Evolutionary conservation across 2,113 vertebrate species (phyloP).

Genomic region (Brachyhypopomus occidentalis): DNA sequence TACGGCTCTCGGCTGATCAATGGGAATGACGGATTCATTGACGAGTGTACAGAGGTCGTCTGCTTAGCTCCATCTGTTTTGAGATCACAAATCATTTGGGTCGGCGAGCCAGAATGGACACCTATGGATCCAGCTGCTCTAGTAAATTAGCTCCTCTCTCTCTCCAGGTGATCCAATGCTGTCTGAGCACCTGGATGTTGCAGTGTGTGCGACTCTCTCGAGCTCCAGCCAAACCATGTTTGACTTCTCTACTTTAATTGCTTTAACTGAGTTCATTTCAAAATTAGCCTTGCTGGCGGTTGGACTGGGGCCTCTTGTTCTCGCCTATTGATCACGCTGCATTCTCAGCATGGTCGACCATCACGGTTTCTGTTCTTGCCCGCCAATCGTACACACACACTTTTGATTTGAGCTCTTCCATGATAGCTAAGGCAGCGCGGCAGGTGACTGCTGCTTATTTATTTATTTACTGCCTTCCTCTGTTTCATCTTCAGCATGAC

Average conservation of each 20-base stretch:
- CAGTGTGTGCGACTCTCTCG: slow-evolving; percentile 31
- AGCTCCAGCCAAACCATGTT: slow-evolving; percentile 50
- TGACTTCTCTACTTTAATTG: slow-evolving; percentile 59
- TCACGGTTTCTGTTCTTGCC: slow-evolving; percentile 1
- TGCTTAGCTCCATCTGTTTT: slow-evolving; percentile 39
- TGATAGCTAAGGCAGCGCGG: too few relatives aligned
- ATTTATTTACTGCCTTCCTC: too few relatives aligned
- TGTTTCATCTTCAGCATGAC: neutral
- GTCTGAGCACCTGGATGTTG: slow-evolving; percentile 47
- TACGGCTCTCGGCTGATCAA: slow-evolving; percentile 39
- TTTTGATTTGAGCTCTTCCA: too few relatives aligned
- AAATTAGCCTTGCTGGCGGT: slow-evolving; percentile 56
- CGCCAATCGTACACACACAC: neutral
- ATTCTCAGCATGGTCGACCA: slow-evolving; percentile 19
- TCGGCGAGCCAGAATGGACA: slow-evolving; percentile 43
- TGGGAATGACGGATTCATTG: slow-evolving; percentile 47
- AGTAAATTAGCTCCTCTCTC: slow-evolving; percentile 51
- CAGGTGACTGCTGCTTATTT: too few relatives aligned
- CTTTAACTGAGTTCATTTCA: slow-evolving; percentile 53
- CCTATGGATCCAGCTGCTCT: slow-evolving; percentile 55
- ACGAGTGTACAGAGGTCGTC: slow-evolving; percentile 24
- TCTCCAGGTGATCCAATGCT: slow-evolving; percentile 40
- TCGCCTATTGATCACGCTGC: slow-evolving; percentile 53
- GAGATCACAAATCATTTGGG: slow-evolving; percentile 57
- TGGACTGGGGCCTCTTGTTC: slow-evolving; percentile 58